Conservation (phyloP, 1,140 invertebrate genomes). For the Akabosia matsudoensis region DNA sequence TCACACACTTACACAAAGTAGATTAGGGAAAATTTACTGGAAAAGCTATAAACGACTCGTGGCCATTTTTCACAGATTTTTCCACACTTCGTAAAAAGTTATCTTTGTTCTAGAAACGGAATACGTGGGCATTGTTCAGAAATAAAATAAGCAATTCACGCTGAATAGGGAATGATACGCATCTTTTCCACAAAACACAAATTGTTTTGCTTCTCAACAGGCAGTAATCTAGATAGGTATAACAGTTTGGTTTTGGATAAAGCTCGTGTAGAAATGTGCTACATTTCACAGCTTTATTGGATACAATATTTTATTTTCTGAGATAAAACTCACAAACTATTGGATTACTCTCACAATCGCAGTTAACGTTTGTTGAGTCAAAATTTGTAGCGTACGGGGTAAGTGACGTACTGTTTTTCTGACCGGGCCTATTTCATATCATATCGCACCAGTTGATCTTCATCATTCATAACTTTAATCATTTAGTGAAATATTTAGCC, state of each 20-base stretch:
- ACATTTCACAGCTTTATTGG: constrained; percentile 9
- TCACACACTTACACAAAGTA: no score
- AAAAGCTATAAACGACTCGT: no score
- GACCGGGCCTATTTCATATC: no score
- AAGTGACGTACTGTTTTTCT: no score
- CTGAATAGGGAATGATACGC: background rate
- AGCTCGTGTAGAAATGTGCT: background rate
- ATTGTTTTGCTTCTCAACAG: constrained; percentile 13
- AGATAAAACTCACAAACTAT: background rate
- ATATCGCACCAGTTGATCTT: no score
- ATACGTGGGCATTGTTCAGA: background rate
- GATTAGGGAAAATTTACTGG: no score
- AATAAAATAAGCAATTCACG: constrained; percentile 16
- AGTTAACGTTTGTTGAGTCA: background rate
- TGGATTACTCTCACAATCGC: background rate
- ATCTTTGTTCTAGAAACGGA: no score
- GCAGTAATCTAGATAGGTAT: background rate
- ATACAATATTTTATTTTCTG: background rate
- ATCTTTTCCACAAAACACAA: constrained; percentile 11
- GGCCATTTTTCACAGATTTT: background rate
- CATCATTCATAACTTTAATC: no score
- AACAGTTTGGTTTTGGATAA: background rate
- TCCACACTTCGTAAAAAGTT: no score
- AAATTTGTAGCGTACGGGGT: background rate
- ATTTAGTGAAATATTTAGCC: no score